Evolutionary conservation across 2,797 vertebrate species (phyloP), one percentile per base, ranked within the genome.

Genomic region (Thripadectes ignobilis): DNA sequence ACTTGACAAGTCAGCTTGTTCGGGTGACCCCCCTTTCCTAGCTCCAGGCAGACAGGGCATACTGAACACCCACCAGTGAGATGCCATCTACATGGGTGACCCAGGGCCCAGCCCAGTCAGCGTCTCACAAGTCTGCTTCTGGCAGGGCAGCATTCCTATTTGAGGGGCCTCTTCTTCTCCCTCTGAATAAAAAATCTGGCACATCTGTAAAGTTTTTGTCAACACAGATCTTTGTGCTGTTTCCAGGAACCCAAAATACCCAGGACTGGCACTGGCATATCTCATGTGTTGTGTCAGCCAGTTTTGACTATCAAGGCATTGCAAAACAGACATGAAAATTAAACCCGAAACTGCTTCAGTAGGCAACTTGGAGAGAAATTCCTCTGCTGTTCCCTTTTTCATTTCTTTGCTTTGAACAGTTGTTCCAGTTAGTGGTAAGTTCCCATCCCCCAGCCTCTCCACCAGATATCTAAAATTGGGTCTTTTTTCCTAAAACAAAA

Each of bases 231-330:
- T 91, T 97, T 95, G 86, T 95, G 65, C 72, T 80, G 58, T 88
- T 95, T 96, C 72, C 91, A 95, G 89, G 83, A 96, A 76, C 85
- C 63, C 48, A 89, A 67, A 95, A 95, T 95, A 93, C 59, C 45
- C 54, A 38, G 43, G 69, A 86, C 57, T 79, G 89, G 87, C 89
- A 88, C 61, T 91, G 85, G 69, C 63, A 54, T 82, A 95, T 96
- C 89, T 95, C 73, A 65, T 92, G 75, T 96, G 84, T 94, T 95
- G 94, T 95, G 88, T 96, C 94, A 96, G 93, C 94, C 94, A 88
- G 72, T 96, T 95, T 88, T 95, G 87, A 81, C 92, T 83, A 79
- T 88, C 87, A 88, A 96, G 90, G 66, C 85, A 96, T 94, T 95
- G 89, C 94, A 95, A 91, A 97, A 95, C 54, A 88, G 76, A 79